A percentile compares a stretch with the other conserved stretches of the same genome.
Evolutionary conservation across 2,888 invertebrate species (phyloP).

Genomic region (Catocala sponsa): DNA sequence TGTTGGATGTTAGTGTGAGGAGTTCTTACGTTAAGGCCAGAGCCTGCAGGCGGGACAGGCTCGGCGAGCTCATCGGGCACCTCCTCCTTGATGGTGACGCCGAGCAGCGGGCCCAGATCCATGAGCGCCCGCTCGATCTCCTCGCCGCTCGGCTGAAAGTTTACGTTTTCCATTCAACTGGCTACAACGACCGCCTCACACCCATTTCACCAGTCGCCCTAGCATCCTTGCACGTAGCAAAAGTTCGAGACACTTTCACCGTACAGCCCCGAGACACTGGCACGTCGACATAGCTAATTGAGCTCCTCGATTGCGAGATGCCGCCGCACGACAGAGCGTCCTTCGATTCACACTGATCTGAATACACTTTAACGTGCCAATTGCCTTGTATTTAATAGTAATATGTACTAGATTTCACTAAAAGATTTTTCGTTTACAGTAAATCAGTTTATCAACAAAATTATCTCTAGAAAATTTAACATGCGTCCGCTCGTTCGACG

Average conservation of each 20-base stretch:
- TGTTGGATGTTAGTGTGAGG: no score
- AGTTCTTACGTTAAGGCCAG: slow-evolving; percentile 65
- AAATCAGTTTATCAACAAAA: slow-evolving; percentile 59
- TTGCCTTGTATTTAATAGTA: slow-evolving; percentile 7
- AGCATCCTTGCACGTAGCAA: slow-evolving; percentile 64
- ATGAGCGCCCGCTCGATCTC: slow-evolving; percentile 84
- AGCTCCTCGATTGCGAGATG: slow-evolving; percentile 65
- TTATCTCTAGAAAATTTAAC: slow-evolving; percentile 60
- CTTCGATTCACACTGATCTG: slow-evolving; percentile 37
- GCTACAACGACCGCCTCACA: slow-evolving; percentile 49
- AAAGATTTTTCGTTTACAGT: slow-evolving; percentile 17
- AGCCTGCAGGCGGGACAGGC: slow-evolving; percentile 50
- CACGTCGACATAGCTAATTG: slow-evolving; percentile 80
- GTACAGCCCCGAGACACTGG: slow-evolving; percentile 64
- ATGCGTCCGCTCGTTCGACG: slow-evolving; percentile 67
- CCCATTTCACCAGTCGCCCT: slow-evolving; percentile 57
- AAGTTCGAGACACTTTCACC: slow-evolving; percentile 74
- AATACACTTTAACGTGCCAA: slow-evolving; percentile 13
- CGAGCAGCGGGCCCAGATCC: slow-evolving; percentile 82
- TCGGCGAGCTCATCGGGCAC: slow-evolving; percentile 74
- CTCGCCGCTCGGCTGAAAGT: slow-evolving; percentile 77
- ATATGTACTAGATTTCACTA: slow-evolving; percentile 2
- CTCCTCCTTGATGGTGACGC: slow-evolving; percentile 84
- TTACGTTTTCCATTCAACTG: slow-evolving; percentile 76
- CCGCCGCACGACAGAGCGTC: slow-evolving; percentile 60